Conservation (phyloP, 2,888 invertebrate genomes). For the Andrena praecox region DNA sequence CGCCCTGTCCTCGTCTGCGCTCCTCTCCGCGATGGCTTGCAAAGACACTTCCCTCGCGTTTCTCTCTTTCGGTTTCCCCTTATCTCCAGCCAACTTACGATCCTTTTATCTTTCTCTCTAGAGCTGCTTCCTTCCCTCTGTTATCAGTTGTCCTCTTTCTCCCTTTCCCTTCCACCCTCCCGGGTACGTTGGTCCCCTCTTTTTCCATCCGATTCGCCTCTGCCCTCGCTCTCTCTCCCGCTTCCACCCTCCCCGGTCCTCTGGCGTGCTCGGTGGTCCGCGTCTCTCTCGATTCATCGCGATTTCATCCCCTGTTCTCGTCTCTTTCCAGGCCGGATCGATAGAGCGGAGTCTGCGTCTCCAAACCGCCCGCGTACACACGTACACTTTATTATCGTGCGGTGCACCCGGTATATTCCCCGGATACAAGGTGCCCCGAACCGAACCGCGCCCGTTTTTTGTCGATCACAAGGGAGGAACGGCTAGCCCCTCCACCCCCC, state of each 20-base stretch:
- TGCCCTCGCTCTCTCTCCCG: not conserved
- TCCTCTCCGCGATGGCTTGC: not conserved
- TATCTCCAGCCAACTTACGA: conserved; percentile 24
- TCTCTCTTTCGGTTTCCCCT: conserved; percentile 2
- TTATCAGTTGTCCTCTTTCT: conserved; percentile 5
- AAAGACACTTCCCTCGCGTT: not conserved
- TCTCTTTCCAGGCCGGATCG: conserved; percentile 78
- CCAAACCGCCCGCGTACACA: conserved; percentile 72
- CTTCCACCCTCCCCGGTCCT: not conserved
- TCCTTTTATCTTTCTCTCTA: conserved; percentile 43
- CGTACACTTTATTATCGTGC: conserved; percentile 74
- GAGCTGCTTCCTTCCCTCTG: conserved; percentile 2
- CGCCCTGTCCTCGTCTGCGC: not conserved
- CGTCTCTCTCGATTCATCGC: conserved; percentile 62
- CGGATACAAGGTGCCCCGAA: conserved; percentile 66
- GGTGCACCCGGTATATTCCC: conserved; percentile 74
- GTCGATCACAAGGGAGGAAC: not conserved
- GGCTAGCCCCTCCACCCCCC: not conserved
- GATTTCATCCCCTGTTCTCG: conserved; percentile 58
- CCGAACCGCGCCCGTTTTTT: conserved; percentile 53
- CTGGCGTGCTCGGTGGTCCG: not conserved
- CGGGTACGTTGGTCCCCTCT: not conserved
- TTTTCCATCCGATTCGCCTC: not conserved
- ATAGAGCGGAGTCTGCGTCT: conserved; percentile 85
- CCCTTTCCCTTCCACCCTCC: not conserved